These are phyloP conservation scores for Ectemnius lituratus DNA, from an alignment of 2,888 invertebrate genomes.

Conservation along the genomic window DNA sequence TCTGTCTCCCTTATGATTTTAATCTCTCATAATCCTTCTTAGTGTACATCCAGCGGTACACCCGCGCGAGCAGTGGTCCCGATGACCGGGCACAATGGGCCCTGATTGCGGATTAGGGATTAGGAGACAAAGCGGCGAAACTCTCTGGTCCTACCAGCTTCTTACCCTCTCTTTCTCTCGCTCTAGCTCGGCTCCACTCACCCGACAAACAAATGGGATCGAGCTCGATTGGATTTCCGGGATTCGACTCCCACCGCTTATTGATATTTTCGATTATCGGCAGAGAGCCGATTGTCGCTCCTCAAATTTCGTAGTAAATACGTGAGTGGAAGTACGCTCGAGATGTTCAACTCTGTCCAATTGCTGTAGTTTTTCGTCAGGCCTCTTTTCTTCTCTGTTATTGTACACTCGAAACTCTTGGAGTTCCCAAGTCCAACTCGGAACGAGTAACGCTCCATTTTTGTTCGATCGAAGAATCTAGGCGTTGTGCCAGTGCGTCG, in stretches of 20 bases:
- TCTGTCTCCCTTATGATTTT: constrained; percentile 57
- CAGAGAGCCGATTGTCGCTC: neutral
- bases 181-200: constrained; percentile 14
- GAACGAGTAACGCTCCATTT: neutral
- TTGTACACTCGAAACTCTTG: too few relatives aligned
- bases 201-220: constrained; percentile 37
- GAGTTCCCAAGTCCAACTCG: too few relatives aligned
- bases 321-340: neutral
- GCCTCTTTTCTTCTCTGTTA: too few relatives aligned
- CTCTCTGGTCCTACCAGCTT: neutral
- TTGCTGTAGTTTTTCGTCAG: too few relatives aligned
- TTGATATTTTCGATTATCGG: constrained; percentile 5
- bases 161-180: constrained; percentile 3
- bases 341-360: neutral
- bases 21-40: constrained; percentile 70
- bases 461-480: neutral
- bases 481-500: neutral
- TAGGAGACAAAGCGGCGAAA: constrained; percentile 66
- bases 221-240: constrained; percentile 41
- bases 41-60: constrained; percentile 60
- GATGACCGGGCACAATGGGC: constrained; percentile 71
- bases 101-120: constrained; percentile 76
- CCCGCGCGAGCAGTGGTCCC: constrained; percentile 56
- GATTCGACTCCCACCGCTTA: neutral
- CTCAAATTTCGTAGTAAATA: neutral